Evolutionary conservation across 2,113 vertebrate genomes (phyloP).

Genomic region (Plecturocebus donacophilus): DNA sequence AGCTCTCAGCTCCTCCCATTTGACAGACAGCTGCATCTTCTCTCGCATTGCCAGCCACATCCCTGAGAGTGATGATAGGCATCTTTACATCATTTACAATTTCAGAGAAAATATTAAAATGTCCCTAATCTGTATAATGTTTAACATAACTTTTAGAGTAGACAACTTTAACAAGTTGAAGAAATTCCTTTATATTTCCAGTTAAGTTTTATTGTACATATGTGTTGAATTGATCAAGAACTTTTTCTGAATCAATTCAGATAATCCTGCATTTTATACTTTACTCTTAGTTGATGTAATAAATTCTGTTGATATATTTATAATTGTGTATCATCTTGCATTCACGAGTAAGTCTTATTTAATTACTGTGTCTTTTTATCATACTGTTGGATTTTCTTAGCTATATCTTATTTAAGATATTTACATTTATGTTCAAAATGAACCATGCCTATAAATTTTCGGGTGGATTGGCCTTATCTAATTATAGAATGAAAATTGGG

Average conservation of each 20-base stretch:
- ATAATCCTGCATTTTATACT: not conserved
- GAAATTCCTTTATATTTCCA: not conserved
- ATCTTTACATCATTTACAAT: not conserved
- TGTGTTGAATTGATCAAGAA: not conserved
- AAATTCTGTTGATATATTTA: not conserved
- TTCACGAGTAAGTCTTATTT: not conserved
- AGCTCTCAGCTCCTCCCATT: no score
- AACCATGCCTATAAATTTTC: not conserved
- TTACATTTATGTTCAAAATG: not conserved
- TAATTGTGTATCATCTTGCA: not conserved
- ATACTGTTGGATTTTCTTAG: not conserved
- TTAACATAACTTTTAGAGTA: not conserved
- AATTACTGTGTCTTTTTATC: not conserved
- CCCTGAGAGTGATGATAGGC: not conserved
- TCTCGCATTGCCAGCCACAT: no score
- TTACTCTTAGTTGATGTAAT: not conserved
- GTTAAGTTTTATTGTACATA: not conserved
- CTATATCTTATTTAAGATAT: not conserved
- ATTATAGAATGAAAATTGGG: not conserved
- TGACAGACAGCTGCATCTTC: no score
- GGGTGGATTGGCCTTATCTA: not conserved
- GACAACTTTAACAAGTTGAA: not conserved
- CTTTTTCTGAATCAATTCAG: not conserved
- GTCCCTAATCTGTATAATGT: no score
- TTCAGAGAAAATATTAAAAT: not conserved